Base-by-base conservation (phyloP, 2,888 invertebrate species). In the Drosophila bunnanda region DNA sequence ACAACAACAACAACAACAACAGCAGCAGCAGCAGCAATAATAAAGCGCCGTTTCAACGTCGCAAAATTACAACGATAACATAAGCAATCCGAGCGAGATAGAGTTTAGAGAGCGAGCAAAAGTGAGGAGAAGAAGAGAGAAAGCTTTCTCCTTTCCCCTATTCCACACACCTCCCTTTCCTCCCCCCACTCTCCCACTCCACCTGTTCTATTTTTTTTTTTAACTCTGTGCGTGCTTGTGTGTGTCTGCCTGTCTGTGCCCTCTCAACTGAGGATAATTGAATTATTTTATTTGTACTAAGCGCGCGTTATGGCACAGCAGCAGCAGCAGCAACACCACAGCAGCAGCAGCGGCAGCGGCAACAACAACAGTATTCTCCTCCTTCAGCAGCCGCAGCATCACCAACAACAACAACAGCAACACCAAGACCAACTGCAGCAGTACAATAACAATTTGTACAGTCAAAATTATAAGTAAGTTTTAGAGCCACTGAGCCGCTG, bases 391-490 rank as follows among this genome's bases (percentile, higher is more conserved):
- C 76, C 58, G 61, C 57, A 46, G 38, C 60, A 87, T 72, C 65
- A 71, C 28, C 77, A 61, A 44, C 61, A 58, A 44, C 78, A 68
- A 64, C 59, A 50, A 52, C 64, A 55, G 20, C 58, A 59, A 38
- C 69, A 74, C 62, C 75, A 76, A 79, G 82, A 74, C 72, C 77
- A 72, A 61, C 74, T 73, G 68, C 76, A 74, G 61, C 78, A 77
- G 75, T 81, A 84, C 78, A 79, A 88, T 65, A 88, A 88, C 67
- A 77, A 83, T 83, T 78, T 77, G 74, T 82, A 78, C 70, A 78
- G 77, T 70, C 76, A 77, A 69, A 78, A 80, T 67, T 83, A 72
- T 88, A 90, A 77, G 90, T 90, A 88, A 90, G 90, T 89, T 80
- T 78, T 74, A 76, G 57, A 57, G 53, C 38, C 50, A 32, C 38